Evolutionary conservation across 2,888 invertebrate species (phyloP), one percentile per base, ranked within the genome.

Genomic region (Athetis lepigone): DNA sequence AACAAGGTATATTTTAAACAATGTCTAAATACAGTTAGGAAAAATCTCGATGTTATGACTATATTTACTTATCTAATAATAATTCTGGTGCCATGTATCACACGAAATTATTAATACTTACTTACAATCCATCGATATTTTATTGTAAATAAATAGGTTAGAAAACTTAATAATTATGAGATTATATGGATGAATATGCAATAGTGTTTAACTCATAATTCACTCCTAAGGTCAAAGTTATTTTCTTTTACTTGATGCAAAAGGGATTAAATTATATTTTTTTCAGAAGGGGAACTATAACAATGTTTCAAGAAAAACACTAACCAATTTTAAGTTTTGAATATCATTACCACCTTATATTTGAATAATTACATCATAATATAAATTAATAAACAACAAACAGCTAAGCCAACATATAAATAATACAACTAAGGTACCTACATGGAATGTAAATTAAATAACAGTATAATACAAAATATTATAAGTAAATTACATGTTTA

Each of bases 71-170:
- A 68, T 29, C 36, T 67, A 65, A 40, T 65, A 50, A 64, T 68
- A 75, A 63, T 73, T 65, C 68, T 75, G 76, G 85, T 85, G 85
- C 85, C 85, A 85, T 85, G 71, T 77, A 66, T 79, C 77, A 78
- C 59, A 62, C 56, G 25, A 75, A 64, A 62, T 72, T 67, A 42
- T 59, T 45, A 67, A 65, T 70, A 57, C 47, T 50, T 66, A 37
- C 54, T 69, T 71, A 63, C 13, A 11, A 33, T 13, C 13, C 33
- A 73, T 70, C 54, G 54, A 65, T 71, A 64, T 47, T 68, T 18
- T 75, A 70, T 62, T 79, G 70, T 79, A 81, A 65, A 78, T 81
- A 76, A 75, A 67, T 80, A 78, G 42, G 46, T 76, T 76, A 58
- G 61, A 63, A 51, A 62, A 68, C 47, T 65, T 47, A 63, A 61